A percentile compares a stretch with the other conserved stretches of the same genome.
Conservation (phyloP, 2,888 invertebrate species). For the Cynaeus angustus region DNA sequence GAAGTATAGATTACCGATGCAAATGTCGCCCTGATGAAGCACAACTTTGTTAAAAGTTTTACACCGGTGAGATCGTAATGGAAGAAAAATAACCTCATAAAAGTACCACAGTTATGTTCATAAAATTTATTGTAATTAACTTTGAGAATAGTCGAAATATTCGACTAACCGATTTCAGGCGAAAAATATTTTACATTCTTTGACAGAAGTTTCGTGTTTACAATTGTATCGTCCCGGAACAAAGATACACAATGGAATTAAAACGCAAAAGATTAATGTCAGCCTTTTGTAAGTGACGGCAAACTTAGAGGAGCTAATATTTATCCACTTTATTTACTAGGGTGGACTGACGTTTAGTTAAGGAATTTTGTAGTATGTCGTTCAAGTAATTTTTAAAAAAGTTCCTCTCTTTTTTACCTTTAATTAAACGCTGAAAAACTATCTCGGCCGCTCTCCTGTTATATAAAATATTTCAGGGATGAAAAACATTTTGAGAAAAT, state of each 20-base stretch:
- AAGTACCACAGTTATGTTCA: conserved; percentile 19
- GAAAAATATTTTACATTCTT: not conserved
- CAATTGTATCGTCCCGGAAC: not conserved
- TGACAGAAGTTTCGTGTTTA: not conserved
- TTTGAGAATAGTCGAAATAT: not conserved
- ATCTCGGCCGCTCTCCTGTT: no score
- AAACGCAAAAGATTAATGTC: no score
- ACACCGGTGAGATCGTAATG: conserved; percentile 24
- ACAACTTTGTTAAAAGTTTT: conserved; percentile 41
- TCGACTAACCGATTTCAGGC: not conserved
- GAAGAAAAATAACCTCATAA: conserved; percentile 39
- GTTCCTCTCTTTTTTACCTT: no score
- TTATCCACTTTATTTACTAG: no score
- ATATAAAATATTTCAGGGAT: not conserved
- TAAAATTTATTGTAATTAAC: conserved; percentile 27
- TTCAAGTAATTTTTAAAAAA: no score
- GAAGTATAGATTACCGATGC: conserved; percentile 44
- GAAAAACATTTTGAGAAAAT: not conserved
- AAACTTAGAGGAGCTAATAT: no score
- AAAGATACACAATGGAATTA: no score
- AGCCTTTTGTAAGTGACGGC: no score
- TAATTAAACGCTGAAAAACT: no score
- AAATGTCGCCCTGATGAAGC: conserved; percentile 35
- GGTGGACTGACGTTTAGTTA: no score
- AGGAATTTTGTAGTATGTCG: no score